Percentiles rank a stretch among this genome's conserved stretches.
Evolutionary conservation across 2,113 vertebrate species (phyloP).

Genomic region (Prunella himalayana): DNA sequence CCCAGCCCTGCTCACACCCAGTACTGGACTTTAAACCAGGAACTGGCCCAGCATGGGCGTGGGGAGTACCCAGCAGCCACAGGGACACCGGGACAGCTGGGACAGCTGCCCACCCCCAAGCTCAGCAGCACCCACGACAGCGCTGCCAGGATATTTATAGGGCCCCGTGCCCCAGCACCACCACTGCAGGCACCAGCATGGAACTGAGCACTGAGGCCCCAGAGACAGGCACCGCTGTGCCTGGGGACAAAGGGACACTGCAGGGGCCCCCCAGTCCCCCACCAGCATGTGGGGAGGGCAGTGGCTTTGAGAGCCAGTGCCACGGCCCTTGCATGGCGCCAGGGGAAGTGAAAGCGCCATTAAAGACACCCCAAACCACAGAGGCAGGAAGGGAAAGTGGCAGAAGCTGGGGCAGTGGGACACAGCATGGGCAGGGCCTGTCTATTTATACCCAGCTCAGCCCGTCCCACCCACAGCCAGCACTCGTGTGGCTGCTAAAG

Average conservation of each 20-base stretch:
- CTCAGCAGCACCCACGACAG: neutral
- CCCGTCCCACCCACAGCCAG: neutral
- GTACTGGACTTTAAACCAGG: neutral
- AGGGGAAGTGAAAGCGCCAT: neutral
- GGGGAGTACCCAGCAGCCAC: neutral
- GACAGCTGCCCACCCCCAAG: neutral
- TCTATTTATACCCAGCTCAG: neutral
- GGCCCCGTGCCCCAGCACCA: neutral
- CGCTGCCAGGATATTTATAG: neutral
- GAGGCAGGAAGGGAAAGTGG: neutral
- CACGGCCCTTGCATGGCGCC: neutral
- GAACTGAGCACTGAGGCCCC: neutral
- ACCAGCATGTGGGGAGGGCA: neutral
- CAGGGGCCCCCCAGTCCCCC: neutral
- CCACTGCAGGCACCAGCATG: neutral
- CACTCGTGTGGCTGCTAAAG: neutral
- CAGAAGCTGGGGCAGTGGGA: neutral
- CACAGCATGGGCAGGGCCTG: neutral
- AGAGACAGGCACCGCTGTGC: accelerated
- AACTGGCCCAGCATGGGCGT: accelerated
- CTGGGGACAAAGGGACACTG: neutral
- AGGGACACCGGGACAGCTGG: neutral
- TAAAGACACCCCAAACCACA: neutral
- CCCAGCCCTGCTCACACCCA: neutral
- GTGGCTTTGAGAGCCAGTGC: neutral